These are phyloP conservation scores for Hirtodrosophila histrioides DNA, from an alignment of 2,888 invertebrate species.

Conservation along the genomic window DNA sequence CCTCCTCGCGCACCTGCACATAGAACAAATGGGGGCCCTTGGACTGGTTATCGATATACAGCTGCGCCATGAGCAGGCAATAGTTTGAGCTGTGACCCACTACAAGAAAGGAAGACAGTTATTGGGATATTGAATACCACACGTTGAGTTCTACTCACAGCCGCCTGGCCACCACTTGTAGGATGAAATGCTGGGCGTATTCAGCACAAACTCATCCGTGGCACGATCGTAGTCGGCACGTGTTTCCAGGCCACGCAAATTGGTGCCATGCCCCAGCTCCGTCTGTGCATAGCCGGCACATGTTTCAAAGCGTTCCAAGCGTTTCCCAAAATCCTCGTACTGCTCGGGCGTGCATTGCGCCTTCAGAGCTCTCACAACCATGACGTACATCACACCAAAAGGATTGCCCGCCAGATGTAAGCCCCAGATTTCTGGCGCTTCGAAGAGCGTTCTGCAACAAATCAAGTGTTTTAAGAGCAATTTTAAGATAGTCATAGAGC, in stretches of 20 bases:
- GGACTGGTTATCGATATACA: conserved; percentile 91
- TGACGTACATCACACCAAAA: conserved; percentile 91
- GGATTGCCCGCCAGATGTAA: conserved; percentile 80
- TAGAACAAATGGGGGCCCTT: conserved; percentile 96
- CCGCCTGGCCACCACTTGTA: conserved; percentile 99
- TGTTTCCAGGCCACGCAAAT: conserved; percentile 94
- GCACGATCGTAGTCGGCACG: conserved; percentile 93
- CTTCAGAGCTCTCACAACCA: conserved; percentile 95
- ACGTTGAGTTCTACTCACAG: conserved; percentile 87
- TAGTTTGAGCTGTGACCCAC: conserved; percentile 97
- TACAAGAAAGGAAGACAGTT: conserved; percentile 76
- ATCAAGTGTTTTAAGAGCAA: neutral
- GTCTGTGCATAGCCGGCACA: conserved; percentile 99
- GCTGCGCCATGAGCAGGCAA: conserved; percentile 95
- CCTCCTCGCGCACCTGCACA: conserved; percentile 95
- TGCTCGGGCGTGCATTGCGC: conserved; percentile 95
- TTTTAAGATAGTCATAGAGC: neutral
- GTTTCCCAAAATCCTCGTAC: conserved; percentile 92
- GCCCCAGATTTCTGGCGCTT: conserved; percentile 56
- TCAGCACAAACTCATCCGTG: conserved; percentile 93
- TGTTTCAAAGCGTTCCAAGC: conserved; percentile 91
- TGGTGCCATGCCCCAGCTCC: conserved; percentile 97
- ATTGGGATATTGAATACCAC: neutral
- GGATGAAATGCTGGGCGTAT: conserved; percentile 94
- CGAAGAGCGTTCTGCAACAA: conserved; percentile 48